These are phyloP conservation scores for Noctua comes DNA, from an alignment of 2,888 invertebrate genomes.

Conservation along the genomic window DNA sequence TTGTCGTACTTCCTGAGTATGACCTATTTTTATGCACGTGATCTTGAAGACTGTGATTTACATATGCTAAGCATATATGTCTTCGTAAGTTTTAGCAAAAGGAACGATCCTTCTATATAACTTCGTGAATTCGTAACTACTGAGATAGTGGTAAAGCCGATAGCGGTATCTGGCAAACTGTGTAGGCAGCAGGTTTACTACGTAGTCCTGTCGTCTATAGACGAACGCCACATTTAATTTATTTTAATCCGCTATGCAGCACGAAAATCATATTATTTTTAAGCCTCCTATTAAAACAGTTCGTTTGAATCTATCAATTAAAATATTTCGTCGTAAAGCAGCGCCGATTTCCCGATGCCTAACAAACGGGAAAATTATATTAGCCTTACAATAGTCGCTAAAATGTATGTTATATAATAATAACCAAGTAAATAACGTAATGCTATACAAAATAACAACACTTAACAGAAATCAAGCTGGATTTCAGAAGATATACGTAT, in stretches of 20 bases:
- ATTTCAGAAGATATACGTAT: constrained; percentile 56
- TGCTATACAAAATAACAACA: constrained; percentile 26
- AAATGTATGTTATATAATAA: constrained; percentile 17
- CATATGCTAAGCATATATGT: not conserved
- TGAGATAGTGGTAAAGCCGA: constrained; percentile 59
- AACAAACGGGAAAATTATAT: not conserved
- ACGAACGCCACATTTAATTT: constrained; percentile 57
- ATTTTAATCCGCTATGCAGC: constrained; percentile 50
- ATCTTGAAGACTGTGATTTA: constrained; percentile 15
- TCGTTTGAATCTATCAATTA: not conserved
- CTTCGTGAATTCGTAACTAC: constrained; percentile 48
- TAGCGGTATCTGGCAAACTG: constrained; percentile 65
- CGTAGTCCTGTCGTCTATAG: constrained; percentile 54
- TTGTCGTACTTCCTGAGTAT: constrained; percentile 35
- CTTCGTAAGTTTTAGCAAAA: constrained; percentile 33
- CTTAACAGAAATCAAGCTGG: constrained; percentile 52
- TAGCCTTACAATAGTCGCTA: not conserved
- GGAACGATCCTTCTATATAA: constrained; percentile 36
- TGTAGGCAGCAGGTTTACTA: constrained; percentile 64
- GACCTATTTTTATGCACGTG: constrained; percentile 47
- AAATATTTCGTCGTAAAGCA: constrained; percentile 6
- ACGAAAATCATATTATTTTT: constrained; percentile 50
- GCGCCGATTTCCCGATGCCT: constrained; percentile 5
- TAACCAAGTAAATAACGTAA: constrained; percentile 22
- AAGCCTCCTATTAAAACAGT: constrained; percentile 10